Percentiles rank a stretch among this genome's conserved stretches.
These are phyloP conservation scores for Mallotus villosus DNA, from an alignment of 2,797 vertebrate species.

Conservation along the genomic window DNA sequence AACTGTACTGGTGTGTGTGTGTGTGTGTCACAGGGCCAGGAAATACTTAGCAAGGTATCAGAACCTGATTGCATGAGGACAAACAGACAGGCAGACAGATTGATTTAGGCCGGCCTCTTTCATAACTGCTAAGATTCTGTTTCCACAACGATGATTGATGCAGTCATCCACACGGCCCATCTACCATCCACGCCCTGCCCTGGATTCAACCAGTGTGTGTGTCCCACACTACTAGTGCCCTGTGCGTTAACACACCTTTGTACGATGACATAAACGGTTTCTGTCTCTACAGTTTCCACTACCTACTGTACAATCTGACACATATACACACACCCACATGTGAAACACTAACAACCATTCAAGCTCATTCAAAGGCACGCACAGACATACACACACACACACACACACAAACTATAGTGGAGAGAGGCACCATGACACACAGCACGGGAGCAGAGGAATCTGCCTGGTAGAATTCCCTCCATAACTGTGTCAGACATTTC, in stretches of 20 bases:
- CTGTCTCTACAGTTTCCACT: neutral
- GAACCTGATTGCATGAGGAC: neutral
- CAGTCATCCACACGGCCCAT: neutral
- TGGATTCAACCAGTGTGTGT: neutral
- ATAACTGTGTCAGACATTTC: constrained; percentile 64
- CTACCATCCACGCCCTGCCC: constrained; percentile 1
- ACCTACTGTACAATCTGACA: constrained; percentile 8
- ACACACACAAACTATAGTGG: constrained; percentile 31
- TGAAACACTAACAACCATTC: constrained; percentile 18
- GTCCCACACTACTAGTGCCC: neutral
- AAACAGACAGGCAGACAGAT: neutral
- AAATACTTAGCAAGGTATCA: neutral
- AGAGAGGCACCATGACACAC: constrained; percentile 27
- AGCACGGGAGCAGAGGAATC: constrained; percentile 58
- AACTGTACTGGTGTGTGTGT: neutral
- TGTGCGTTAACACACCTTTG: neutral
- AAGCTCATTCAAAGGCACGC: constrained; percentile 9
- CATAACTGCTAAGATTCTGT: neutral
- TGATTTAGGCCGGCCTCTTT: neutral
- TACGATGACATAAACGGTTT: neutral
- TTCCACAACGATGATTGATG: constrained; percentile 7
- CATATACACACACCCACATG: constrained; percentile 7
- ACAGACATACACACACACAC: constrained; percentile 19
- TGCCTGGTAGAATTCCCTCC: constrained; percentile 60
- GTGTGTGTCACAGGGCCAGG: neutral